Base-by-base conservation (phyloP, 2,888 invertebrate species). In the Agrotis segetum region DNA sequence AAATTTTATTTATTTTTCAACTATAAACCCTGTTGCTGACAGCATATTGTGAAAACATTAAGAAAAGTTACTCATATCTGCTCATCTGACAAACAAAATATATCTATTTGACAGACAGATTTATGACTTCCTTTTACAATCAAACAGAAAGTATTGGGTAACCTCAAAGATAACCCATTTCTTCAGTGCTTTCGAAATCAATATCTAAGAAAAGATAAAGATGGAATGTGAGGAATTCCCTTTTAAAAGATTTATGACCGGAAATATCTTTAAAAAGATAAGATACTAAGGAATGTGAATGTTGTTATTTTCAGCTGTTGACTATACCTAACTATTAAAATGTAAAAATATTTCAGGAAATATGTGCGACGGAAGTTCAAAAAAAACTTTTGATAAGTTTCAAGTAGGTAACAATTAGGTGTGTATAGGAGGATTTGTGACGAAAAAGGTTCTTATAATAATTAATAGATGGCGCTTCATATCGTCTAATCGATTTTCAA, bases 161-260 rank as follows among this genome's bases (percentile, higher is more conserved):
- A 56, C 46, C 52, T 5, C 11, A 34, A 34, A 56, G 65, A 59
- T 59, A 46, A 47, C 47, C 19, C 24, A 63, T 44, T 60, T 66
- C 47, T 55, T 50, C 16, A 50, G 19, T 14, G 19, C 4, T 80
- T 74, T 64, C 47, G 56, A 67, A 56, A 77, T 67, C 72, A 60
- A 13, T 62, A 53, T 49, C 21, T 34, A n/a, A 16, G 11, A 21
- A 11, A 9, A 29, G 77, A 79, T 79, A 81, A 63, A 7, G 3
- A 9, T 53, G 78, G 68, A 77, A 81, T 81, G n/a, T 46, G 7
- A 16, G 34, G 49, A 64, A 81, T 81, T 47, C 21, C 21, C 29
- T 44, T 14, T 11, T 40, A 40, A 11, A 19, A 63, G 53, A 81
- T 55, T 40, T 66, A 29, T 65, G 29, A 17, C 65, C 55, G 78